Conservation (phyloP, 1,140 invertebrate species). For the Melanaphis sacchari region DNA sequence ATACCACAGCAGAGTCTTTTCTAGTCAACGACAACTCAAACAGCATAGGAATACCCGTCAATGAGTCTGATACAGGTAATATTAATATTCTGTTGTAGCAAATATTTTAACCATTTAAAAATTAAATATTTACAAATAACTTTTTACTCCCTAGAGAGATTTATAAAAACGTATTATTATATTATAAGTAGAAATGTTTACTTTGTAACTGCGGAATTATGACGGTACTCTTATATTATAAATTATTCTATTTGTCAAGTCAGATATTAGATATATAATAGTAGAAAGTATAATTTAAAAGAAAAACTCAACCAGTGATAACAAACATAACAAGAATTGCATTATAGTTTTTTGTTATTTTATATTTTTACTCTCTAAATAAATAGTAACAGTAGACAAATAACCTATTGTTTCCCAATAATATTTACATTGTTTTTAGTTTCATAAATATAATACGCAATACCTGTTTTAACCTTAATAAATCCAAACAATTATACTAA, state of each 20-base stretch:
- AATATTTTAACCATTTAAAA: background rate
- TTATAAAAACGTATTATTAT: background rate
- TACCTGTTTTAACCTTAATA: background rate
- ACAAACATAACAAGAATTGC: background rate
- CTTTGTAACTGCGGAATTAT: background rate
- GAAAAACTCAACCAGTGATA: background rate
- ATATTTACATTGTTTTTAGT: background rate
- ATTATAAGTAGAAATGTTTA: background rate
- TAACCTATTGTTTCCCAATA: background rate
- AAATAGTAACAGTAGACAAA: background rate
- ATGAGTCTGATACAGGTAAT: constrained; percentile 67
- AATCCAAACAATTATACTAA: background rate
- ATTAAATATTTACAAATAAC: background rate
- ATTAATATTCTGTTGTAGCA: background rate
- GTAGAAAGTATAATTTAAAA: background rate
- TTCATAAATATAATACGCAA: background rate
- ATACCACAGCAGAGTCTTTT: constrained; percentile 63
- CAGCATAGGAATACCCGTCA: constrained; percentile 69
- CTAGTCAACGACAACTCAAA: constrained; percentile 76
- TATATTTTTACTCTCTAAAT: background rate
- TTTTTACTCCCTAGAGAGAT: background rate
- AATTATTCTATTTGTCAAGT: background rate
- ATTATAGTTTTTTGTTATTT: background rate
- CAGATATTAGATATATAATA: background rate
- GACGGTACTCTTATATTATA: background rate